These are phyloP conservation scores for Tokudaia tokunoshimensis DNA, from an alignment of 2,797 vertebrate species.

Conservation along the genomic window DNA sequence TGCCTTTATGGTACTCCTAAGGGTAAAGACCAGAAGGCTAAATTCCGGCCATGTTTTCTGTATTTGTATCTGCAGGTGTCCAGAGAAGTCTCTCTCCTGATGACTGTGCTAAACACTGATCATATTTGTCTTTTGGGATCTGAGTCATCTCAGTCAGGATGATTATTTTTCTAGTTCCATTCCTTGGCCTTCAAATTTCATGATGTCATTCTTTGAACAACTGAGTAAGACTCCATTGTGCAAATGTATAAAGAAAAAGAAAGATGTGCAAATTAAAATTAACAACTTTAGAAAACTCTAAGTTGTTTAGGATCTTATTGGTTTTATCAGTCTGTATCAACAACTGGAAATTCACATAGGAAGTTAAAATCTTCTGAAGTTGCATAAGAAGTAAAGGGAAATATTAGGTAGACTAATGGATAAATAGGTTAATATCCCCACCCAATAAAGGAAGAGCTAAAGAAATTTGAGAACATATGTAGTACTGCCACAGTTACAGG, in stretches of 20 bases:
- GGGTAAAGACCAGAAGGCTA: rapidly evolving
- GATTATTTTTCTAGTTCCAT: neutral
- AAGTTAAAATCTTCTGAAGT: neutral
- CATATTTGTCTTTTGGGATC: neutral
- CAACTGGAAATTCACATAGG: neutral
- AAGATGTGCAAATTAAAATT: neutral
- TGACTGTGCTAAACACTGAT: neutral
- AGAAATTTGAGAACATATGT: neutral
- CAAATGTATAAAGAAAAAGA: neutral
- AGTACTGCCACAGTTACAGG: neutral
- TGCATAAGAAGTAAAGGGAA: neutral
- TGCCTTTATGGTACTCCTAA: neutral
- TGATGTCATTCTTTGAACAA: neutral
- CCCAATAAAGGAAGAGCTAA: neutral
- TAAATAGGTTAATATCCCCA: neutral
- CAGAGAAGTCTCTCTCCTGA: neutral
- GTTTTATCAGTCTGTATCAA: neutral
- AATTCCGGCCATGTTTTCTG: rapidly evolving
- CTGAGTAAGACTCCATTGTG: neutral
- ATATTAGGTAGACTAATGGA: neutral
- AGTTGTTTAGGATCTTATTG: neutral
- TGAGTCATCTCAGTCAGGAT: neutral
- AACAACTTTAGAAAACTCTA: neutral
- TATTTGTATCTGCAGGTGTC: neutral
- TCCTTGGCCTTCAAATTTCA: neutral